These are phyloP conservation scores for Apis dorsata DNA, from an alignment of 1,140 invertebrate species.

Conservation along the genomic window DNA sequence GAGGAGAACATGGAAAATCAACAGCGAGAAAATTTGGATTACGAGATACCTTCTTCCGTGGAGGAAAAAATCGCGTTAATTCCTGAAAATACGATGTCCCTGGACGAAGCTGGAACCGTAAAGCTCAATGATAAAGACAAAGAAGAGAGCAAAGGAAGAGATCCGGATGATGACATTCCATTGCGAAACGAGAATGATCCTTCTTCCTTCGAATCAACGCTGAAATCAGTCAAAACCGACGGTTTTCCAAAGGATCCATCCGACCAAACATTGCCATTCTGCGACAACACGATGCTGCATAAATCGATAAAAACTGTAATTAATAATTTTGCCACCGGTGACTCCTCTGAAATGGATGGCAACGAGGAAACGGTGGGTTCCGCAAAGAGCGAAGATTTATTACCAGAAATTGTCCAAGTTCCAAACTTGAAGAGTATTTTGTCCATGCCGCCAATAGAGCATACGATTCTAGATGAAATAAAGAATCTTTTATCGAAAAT, in stretches of 20 bases:
- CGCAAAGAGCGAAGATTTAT: slow-evolving; percentile 45
- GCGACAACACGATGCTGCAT: slow-evolving; percentile 50
- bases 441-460: slow-evolving; percentile 62
- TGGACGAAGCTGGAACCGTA: background rate
- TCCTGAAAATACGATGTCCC: background rate
- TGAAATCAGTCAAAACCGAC: background rate
- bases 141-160: background rate
- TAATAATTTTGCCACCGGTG: slow-evolving; percentile 62
- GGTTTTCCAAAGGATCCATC: background rate
- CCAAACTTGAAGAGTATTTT: slow-evolving; percentile 67
- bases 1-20: background rate
- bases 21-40: background rate
- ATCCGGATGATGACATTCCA: background rate
- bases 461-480: slow-evolving; percentile 58
- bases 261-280: slow-evolving; percentile 35
- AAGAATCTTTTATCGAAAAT: slow-evolving; percentile 56
- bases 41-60: background rate
- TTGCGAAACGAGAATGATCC: background rate
- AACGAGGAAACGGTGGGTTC: slow-evolving; percentile 28
- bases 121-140: background rate
- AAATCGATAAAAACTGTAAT: slow-evolving; percentile 68
- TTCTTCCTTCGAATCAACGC: background rate
- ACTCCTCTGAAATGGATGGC: slow-evolving; percentile 7
- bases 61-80: background rate
- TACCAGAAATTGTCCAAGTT: slow-evolving; percentile 64